Conservation (phyloP, 2,113 vertebrate species). For the Pollimyrus isidori region DNA sequence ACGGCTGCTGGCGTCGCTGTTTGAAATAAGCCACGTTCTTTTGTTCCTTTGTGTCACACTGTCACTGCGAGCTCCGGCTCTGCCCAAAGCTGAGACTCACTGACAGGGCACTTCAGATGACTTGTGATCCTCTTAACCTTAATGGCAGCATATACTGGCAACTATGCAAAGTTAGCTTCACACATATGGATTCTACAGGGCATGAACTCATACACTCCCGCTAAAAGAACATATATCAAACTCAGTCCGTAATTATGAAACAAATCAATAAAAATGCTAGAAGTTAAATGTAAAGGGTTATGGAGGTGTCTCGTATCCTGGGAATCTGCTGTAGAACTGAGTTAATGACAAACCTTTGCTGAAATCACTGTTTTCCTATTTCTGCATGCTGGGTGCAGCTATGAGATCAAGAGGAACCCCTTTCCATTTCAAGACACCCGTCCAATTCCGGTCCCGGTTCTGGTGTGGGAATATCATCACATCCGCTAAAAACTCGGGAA, state of each 20-base stretch:
- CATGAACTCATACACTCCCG: neutral
- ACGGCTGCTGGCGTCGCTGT: neutral
- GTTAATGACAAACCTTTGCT: neutral
- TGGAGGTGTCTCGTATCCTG: neutral
- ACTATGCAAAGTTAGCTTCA: neutral
- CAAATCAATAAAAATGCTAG: neutral
- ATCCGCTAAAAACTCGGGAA: too few relatives aligned
- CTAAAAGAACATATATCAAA: neutral
- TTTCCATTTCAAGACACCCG: neutral
- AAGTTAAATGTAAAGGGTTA: neutral
- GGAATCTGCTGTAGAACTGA: neutral
- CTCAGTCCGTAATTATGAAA: neutral
- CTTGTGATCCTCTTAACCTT: neutral
- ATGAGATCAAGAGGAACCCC: neutral
- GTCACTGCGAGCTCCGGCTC: neutral
- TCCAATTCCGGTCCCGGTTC: neutral
- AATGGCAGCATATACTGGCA: neutral
- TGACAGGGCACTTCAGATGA: neutral
- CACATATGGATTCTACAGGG: neutral
- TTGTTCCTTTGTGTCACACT: neutral
- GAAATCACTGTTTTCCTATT: neutral
- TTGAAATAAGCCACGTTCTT: neutral
- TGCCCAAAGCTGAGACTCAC: neutral
- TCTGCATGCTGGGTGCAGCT: neutral
- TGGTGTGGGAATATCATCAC: neutral